Evolutionary conservation across 2,113 vertebrate genomes (phyloP), one percentile per base, ranked within the genome.

Genomic region (Actinemys pallida): DNA sequence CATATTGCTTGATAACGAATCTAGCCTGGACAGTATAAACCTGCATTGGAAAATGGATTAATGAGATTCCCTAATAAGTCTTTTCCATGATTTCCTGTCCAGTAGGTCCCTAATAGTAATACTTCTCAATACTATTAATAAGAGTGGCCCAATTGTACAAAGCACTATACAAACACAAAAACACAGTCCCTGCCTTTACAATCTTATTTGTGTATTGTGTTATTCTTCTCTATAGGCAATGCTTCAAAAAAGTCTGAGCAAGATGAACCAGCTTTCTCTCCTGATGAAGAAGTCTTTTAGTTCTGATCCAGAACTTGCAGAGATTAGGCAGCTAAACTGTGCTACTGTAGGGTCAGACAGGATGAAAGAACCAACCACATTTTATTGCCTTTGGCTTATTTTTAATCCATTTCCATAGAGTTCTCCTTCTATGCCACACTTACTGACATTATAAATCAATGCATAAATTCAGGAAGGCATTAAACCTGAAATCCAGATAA

Each of bases 401-500:
- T 95, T 39, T 88, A 88, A 90, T 81, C 35, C 11, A 5, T 19
- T 25, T 54, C 78, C 16, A 0, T 59, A 25, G 57, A 50, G 35
- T 79, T 91, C 59, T 65, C 39, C 17, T 45, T 45, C 13, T 83
- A 45, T 8, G 10, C 9, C 81, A 57, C n/a, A 83, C 13, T 42
- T 53, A 84, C 17, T 85, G 72, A 69, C 11, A 75, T 0, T 78
- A 72, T n/a, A 56, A 88, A 94, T 94, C 93, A 84, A 72, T 92
- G 49, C 1, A 0, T 27, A 47, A 93, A 31, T 88, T 93, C 29
- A 79, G 78, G 39, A 91, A 1, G 49, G 6, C 25, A 72, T 62
- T 87, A 79, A 84, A 69, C 54, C 39, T 86, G 88, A 90, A 92
- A 72, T 45, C 35, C 31, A 47, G 6, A n/a, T 1, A 88, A 47